Percentiles rank a stretch among this genome's conserved stretches.
These are phyloP conservation scores for Semaprochilodus insignis DNA, from an alignment of 2,797 vertebrate species.

Conservation along the genomic window DNA sequence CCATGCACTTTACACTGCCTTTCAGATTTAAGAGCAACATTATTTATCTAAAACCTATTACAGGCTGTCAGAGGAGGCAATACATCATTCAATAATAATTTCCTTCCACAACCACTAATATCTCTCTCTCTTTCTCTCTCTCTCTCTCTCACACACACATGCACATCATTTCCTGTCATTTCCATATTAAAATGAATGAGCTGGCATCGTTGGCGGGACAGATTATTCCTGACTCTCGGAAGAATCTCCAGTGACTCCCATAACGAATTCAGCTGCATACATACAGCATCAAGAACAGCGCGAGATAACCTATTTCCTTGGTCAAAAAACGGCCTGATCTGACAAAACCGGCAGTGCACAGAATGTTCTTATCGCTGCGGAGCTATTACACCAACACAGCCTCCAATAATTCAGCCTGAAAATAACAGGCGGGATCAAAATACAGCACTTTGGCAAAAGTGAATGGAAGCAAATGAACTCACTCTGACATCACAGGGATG, in stretches of 20 bases:
- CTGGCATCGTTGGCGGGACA: conserved; percentile 13
- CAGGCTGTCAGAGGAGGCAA: conserved; percentile 34
- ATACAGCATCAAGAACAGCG: neutral
- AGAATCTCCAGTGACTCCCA: conserved; percentile 32
- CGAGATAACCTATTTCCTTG: conserved; percentile 25
- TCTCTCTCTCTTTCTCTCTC: too few species aligned
- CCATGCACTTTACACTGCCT: conserved; percentile 6
- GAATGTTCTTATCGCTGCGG: conserved; percentile 3
- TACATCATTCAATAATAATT: conserved; percentile 47
- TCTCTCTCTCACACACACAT: conserved; percentile 16
- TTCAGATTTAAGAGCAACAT: conserved; percentile 19
- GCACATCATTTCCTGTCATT: conserved; percentile 27
- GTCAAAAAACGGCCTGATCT: conserved; percentile 3
- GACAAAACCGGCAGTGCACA: neutral
- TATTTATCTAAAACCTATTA: conserved; percentile 44
- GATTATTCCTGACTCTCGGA: conserved; percentile 34
- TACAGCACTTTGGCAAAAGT: conserved; percentile 11
- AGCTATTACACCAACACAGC: conserved; percentile 13
- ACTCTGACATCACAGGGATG: conserved; percentile 4
- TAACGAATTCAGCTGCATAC: conserved; percentile 19
- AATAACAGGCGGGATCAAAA: conserved; percentile 34
- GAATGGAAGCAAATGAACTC: conserved; percentile 23
- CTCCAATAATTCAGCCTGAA: conserved; percentile 30
- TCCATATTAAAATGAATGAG: conserved; percentile 36
- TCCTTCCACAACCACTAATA: conserved; percentile 33